Evolutionary conservation across 1,140 invertebrate species (phyloP), one percentile per base, ranked within the genome.

Genomic region (Tigriopus japonicus): DNA sequence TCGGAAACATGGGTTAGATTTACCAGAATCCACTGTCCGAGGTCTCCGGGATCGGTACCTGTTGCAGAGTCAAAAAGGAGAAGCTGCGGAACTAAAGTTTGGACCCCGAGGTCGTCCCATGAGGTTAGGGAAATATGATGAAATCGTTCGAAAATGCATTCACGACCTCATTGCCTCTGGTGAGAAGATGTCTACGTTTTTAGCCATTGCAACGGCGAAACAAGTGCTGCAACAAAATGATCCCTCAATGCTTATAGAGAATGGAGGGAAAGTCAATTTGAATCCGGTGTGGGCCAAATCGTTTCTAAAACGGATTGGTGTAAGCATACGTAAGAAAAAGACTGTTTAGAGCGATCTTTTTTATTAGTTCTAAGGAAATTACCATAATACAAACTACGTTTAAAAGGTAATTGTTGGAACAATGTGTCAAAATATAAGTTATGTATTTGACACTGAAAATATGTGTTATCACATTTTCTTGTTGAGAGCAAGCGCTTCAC

Each of bases 211-310:
- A 15, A 71, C 71, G 28, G 71, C 71, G 14, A 70, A 70, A 59
- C 66, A 71, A 61, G 69, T 72, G 28, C 63, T 72, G 7, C 69
- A 68, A 63, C 69, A 72, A 62, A 66, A 69, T 62, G 69, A 72
- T 43, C 71, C 71, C 6, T 60, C 59, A 24, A 60, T 71, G 12
- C 64, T 72, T 15, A 66, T 70, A 59, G 71, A 72, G 53, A 67
- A 70, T 64, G 71, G 71, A 14, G 71, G 71, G 9, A 66, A 65
- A 17, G 64, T 72, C 19, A 70, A 69, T 58, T 63, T 72, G 0
- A 72, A 71, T 60, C 65, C 66, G 9, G 69, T 69, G 9, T 72
- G 71, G 71, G 71, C 71, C 12, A 72, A 72, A 63, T 71, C 70
- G 21, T 71, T 72, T 59, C 64, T 72, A 10, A 67, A 67, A 42